A percentile compares a stretch with the other conserved stretches of the same genome.
Conservation (phyloP, 2,797 vertebrate genomes). For the Hylomyscus alleni region DNA sequence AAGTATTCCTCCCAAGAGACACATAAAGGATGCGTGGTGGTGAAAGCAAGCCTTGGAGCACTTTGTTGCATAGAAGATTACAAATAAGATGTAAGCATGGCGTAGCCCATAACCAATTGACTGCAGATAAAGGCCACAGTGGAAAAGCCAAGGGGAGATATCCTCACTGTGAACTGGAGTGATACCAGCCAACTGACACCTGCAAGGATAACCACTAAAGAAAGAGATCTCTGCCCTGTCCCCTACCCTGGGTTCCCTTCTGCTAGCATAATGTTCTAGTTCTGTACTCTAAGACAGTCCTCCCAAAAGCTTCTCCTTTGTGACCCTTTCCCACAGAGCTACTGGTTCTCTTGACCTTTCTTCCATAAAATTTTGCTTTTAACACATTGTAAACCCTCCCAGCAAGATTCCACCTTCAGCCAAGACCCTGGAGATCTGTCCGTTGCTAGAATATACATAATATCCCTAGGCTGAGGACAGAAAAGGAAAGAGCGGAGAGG, state of each 20-base stretch:
- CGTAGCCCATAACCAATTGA: not conserved
- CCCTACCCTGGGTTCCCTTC: not conserved
- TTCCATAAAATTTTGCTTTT: conserved; percentile 10
- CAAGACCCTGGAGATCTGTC: not conserved
- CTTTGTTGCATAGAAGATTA: not conserved
- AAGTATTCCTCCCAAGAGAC: not conserved
- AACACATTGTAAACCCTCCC: conserved; percentile 8
- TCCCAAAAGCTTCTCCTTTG: not conserved
- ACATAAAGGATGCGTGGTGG: not conserved
- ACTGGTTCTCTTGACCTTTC: not conserved
- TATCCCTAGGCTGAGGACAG: not conserved
- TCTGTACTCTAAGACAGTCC: not conserved
- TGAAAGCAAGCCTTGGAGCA: not conserved
- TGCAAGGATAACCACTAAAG: not conserved
- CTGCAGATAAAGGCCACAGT: not conserved
- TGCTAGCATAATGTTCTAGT: not conserved
- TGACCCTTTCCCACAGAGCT: conserved; percentile 10
- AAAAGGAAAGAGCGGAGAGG: not conserved
- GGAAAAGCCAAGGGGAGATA: not conserved
- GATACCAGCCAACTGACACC: not conserved
- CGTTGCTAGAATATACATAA: conserved; percentile 16
- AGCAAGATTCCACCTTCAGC: not conserved
- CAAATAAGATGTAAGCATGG: not conserved
- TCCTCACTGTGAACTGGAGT: not conserved
- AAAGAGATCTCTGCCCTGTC: not conserved